phyloP scores from a whole-genome alignment of 2,888 invertebrate genomes.

The Barypeithes pellucidus region DNA sequence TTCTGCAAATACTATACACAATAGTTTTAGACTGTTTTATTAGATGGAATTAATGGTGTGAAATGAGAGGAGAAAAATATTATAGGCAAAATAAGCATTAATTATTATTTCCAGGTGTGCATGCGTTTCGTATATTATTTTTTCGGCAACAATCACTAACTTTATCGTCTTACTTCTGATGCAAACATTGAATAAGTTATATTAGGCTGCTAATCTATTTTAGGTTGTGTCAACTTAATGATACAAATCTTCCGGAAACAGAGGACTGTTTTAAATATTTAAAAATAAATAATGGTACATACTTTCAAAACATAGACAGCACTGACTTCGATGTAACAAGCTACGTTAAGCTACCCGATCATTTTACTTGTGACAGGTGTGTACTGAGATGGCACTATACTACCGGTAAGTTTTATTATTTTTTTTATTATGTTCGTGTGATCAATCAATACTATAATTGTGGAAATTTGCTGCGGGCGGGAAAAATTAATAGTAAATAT shows the following conservation, averaged over 20 bases:
- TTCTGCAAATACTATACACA: no score
- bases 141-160: no score
- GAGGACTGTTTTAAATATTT: conserved; percentile 70
- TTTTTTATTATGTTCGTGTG: no score
- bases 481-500: no score
- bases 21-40: no score
- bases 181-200: neutral
- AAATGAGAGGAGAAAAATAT: no score
- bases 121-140: no score
- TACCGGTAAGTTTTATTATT: conserved; percentile 42
- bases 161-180: neutral
- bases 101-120: no score
- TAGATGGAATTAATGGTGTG: no score
- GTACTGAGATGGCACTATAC: conserved; percentile 69
- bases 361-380: conserved; percentile 70
- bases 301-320: conserved; percentile 41
- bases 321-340: conserved; percentile 59
- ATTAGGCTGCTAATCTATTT: neutral
- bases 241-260: conserved; percentile 66
- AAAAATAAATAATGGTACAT: conserved; percentile 63
- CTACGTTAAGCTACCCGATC: conserved; percentile 66
- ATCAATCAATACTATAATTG: no score
- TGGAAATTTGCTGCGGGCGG: no score
- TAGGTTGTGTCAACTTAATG: conserved; percentile 64
- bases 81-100: no score